These are phyloP conservation scores for Diceros bicornis DNA, from an alignment of 2,797 vertebrate genomes.

Conservation along the genomic window DNA sequence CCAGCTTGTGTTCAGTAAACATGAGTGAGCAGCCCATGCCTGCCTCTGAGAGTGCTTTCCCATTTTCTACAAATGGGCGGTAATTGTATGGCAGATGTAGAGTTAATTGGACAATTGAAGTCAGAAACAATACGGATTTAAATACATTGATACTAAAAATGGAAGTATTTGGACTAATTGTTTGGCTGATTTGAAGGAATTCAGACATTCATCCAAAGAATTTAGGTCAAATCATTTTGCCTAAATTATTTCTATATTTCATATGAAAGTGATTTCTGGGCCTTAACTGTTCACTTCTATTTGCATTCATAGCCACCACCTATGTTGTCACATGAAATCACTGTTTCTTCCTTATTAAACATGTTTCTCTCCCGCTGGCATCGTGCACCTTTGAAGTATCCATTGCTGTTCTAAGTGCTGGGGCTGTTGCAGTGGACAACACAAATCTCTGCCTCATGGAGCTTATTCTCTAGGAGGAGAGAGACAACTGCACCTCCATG, in stretches of 20 bases:
- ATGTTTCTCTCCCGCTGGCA: background rate
- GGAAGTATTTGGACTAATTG: constrained; percentile 23
- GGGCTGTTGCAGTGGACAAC: background rate
- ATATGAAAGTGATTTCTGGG: constrained; percentile 5
- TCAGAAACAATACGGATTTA: constrained; percentile 19
- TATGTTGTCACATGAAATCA: background rate
- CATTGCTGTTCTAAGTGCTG: background rate
- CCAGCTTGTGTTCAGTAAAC: background rate
- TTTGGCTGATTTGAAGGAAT: constrained; percentile 32
- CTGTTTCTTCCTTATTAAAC: background rate
- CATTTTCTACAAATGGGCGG: background rate
- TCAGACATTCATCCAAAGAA: constrained; percentile 22
- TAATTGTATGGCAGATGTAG: constrained; percentile 10
- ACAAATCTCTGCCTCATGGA: background rate
- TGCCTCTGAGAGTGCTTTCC: background rate
- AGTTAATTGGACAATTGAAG: constrained; percentile 30
- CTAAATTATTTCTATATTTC: constrained; percentile 46
- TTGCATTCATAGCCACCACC: background rate
- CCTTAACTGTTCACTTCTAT: background rate
- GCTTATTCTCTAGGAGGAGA: background rate
- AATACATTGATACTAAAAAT: constrained; percentile 15
- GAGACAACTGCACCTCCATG: background rate
- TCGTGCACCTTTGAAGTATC: background rate
- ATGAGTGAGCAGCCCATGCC: background rate
- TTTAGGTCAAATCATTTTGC: background rate